These are phyloP conservation scores for Drosophila testacea DNA, from an alignment of 2,888 invertebrate genomes.

Conservation along the genomic window DNA sequence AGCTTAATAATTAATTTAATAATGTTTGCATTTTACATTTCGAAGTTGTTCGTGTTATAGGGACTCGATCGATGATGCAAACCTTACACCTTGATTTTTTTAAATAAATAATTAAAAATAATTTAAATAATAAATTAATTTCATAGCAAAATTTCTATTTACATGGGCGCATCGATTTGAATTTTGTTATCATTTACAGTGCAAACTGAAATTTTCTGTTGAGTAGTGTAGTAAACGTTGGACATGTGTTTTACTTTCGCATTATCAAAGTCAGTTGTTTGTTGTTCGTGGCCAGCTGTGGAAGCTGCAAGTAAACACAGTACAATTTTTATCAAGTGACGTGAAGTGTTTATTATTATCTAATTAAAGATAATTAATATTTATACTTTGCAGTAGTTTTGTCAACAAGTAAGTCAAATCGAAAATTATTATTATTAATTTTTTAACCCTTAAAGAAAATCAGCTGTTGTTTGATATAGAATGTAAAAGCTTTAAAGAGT, in stretches of 20 bases:
- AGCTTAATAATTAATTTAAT: too few species aligned
- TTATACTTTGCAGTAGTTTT: neutral
- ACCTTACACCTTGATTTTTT: too few species aligned
- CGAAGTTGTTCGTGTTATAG: too few species aligned
- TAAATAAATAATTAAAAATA: too few species aligned
- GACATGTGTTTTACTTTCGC: neutral
- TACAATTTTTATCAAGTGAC: neutral
- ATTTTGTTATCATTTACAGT: neutral
- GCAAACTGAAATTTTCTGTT: neutral
- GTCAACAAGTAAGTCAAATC: neutral
- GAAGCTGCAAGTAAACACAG: slow-evolving; percentile 12
- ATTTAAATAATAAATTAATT: neutral
- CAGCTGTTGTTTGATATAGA: slow-evolving; percentile 15
- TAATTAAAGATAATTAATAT: neutral
- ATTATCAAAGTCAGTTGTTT: slow-evolving; percentile 11
- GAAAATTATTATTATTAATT: neutral
- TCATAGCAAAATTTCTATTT: neutral
- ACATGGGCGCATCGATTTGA: too few species aligned
- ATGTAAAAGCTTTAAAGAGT: neutral
- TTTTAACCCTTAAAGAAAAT: neutral
- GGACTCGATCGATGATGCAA: too few species aligned
- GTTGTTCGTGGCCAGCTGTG: slow-evolving; percentile 17
- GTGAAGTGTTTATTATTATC: neutral
- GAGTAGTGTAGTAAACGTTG: slow-evolving; percentile 9
- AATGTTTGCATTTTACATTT: too few species aligned